Evolutionary conservation across 2,888 invertebrate genomes (phyloP).

Genomic region (Erpobdella octoculata): DNA sequence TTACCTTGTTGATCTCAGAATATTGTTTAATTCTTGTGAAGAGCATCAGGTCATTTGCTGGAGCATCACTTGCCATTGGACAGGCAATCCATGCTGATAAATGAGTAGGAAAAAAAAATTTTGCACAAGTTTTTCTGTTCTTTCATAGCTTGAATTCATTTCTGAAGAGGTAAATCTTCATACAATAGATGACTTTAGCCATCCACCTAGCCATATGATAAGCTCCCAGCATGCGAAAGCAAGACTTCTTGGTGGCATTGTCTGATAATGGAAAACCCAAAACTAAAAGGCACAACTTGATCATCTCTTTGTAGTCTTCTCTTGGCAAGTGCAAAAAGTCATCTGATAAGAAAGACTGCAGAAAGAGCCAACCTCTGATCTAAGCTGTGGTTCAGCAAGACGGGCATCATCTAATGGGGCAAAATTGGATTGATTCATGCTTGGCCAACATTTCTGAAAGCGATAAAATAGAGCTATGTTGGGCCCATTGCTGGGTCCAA

Average conservation of each 20-base stretch:
- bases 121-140: background rate
- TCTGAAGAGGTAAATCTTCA: background rate
- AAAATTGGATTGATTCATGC: background rate
- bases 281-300: background rate
- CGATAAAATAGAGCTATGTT: background rate
- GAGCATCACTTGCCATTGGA: background rate
- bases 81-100: background rate
- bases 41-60: background rate
- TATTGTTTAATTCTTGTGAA: background rate
- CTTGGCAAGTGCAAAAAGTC: background rate
- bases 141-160: background rate
- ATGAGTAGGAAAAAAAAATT: background rate
- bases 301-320: background rate
- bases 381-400: background rate
- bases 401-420: background rate
- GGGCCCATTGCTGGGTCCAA: background rate
- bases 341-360: background rate
- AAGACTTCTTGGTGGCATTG: too few species aligned
- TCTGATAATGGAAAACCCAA: too few species aligned
- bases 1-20: background rate
- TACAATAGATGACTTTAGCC: background rate
- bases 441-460: background rate
- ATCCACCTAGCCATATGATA: too few species aligned
- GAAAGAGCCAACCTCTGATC: background rate
- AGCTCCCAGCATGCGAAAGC: too few species aligned